These are phyloP conservation scores for Prosopocoilus inquinatus DNA, from an alignment of 2,888 invertebrate species.

Conservation along the genomic window DNA sequence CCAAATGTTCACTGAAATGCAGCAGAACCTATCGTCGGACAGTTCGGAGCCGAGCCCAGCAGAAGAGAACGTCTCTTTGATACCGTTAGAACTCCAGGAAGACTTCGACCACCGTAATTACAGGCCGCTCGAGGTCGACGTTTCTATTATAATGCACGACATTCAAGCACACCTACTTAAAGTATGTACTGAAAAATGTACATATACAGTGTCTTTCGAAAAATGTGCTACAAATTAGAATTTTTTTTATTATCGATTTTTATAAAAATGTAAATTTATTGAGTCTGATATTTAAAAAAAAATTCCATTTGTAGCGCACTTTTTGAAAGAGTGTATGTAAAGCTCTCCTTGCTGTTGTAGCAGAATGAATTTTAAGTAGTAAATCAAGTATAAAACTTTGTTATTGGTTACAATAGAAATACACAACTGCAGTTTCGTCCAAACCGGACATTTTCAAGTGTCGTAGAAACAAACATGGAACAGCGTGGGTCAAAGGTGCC, in stretches of 20 bases:
- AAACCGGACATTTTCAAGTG: too few relatives aligned
- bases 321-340: too few relatives aligned
- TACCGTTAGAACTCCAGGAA: constrained; percentile 77
- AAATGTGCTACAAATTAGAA: too few relatives aligned
- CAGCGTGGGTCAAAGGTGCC: too few relatives aligned
- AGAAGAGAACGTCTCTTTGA: constrained; percentile 63
- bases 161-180: constrained; percentile 92
- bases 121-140: constrained; percentile 86
- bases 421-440: background rate
- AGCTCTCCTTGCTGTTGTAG: background rate
- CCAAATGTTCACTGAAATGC: constrained; percentile 92
- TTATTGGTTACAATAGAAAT: too few relatives aligned
- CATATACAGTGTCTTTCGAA: too few relatives aligned
- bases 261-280: too few relatives aligned
- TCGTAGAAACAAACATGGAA: too few relatives aligned
- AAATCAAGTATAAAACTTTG: background rate
- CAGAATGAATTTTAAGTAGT: too few relatives aligned
- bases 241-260: too few relatives aligned
- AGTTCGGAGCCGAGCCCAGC: constrained; percentile 56
- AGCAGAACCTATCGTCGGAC: constrained; percentile 53
- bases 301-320: too few relatives aligned
- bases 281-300: too few relatives aligned
- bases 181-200: constrained; percentile 43
- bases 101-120: constrained; percentile 84
- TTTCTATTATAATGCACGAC: constrained; percentile 92